These are phyloP conservation scores for Homalodisca vitripennis DNA, from an alignment of 1,140 invertebrate genomes.

Conservation along the genomic window DNA sequence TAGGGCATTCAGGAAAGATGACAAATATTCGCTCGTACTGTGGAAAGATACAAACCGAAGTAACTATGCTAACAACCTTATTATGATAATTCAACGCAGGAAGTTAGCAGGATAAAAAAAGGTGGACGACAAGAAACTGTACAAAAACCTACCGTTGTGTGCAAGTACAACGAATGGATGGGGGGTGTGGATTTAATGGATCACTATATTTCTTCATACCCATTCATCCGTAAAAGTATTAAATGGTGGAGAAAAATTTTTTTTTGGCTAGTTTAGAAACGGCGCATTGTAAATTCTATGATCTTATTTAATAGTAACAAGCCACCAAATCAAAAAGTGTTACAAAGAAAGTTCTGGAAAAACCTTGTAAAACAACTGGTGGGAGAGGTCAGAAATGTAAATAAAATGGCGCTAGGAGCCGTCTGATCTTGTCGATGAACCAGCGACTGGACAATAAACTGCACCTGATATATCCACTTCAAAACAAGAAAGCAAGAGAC, in stretches of 20 bases:
- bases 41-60: not conserved
- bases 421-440: too few species aligned
- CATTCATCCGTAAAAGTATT: not conserved
- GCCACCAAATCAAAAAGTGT: too few species aligned
- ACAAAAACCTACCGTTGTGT: slow-evolving; percentile 10
- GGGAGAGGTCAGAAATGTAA: too few species aligned
- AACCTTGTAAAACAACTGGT: too few species aligned
- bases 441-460: too few species aligned
- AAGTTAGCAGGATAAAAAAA: not conserved
- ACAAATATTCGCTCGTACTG: not conserved
- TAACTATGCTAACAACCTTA: slow-evolving; percentile 1
- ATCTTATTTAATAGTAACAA: too few species aligned
- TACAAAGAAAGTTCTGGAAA: too few species aligned
- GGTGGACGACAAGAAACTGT: not conserved
- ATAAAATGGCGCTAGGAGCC: too few species aligned
- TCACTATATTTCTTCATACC: slow-evolving; percentile 1
- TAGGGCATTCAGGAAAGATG: not conserved
- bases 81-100: not conserved
- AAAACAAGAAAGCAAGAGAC: too few species aligned
- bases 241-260: slow-evolving; percentile 1
- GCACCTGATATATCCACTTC: too few species aligned
- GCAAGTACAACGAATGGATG: slow-evolving; percentile 10
- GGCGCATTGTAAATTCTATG: too few species aligned
- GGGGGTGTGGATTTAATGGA: not conserved
- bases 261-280: too few species aligned